Evolutionary conservation across 2,113 vertebrate species (phyloP), one percentile per base, ranked within the genome.

Genomic region (Heptranchias perlo): DNA sequence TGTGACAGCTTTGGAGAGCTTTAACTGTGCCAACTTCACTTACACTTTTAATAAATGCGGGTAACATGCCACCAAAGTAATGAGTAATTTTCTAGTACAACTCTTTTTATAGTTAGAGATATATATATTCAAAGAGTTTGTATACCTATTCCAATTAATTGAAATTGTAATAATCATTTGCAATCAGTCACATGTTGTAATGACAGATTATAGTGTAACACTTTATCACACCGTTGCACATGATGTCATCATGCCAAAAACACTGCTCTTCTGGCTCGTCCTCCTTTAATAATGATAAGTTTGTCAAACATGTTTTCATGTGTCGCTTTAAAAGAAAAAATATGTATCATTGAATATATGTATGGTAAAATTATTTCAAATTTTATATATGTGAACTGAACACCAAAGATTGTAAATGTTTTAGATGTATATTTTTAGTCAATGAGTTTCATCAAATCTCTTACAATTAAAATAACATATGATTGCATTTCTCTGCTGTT

Each of bases 281-380:
- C 47, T 52, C 23, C 28, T 52, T 69, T 31, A 52, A 69, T 69
- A 69, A 67, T 92, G 5, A 94, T 65, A 94, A 11, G 23, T 94
- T 94, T 67, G 35, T 92, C 11, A 58, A 92, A 92, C 16, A 87
- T 61, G 62, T 67, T 82, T 94, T 94, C 62, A 67, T 94, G 25
- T 62, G 44, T 67, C 10, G 64, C 21, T 67, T 65, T 47, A 49
- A 58, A 91, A 31, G 2, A 35, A 91, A 91, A 67, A 67, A 47
- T 67, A 49, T 67, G 62, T 94, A 65, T 94, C 39, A 94, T 67
- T 94, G 62, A 94, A 94, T 94, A 94, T 94, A 94, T 94, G 62
- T 47, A 47, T 67, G 62, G 21, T 31, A 94, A 67, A 64, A 94
- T 67, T 28, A 31, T 47, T 94, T 94, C 3, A 49, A 44, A 25